phyloP scores from a whole-genome alignment of 2,113 vertebrate genomes.

The Amphiprion percula region DNA sequence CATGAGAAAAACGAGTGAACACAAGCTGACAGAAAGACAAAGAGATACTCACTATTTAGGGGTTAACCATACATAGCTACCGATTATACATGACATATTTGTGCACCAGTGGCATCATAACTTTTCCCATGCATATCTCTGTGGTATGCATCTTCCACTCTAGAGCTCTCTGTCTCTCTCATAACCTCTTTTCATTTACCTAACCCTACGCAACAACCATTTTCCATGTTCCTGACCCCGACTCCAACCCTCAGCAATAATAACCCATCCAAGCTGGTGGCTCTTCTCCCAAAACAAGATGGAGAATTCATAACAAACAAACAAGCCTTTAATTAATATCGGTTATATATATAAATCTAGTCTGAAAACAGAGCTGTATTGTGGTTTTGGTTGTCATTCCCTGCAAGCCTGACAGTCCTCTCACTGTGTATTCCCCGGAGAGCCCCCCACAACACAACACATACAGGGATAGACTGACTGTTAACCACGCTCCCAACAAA shows the following conservation, averaged over 20 bases:
- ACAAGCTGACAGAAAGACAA: conserved; percentile 24
- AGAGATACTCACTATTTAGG: conserved; percentile 8
- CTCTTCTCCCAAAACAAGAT: conserved; percentile 44
- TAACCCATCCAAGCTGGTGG: conserved; percentile 17
- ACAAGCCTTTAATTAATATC: conserved; percentile 75
- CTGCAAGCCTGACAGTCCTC: conserved; percentile 57
- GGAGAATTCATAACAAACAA: conserved; percentile 68
- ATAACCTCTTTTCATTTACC: conserved; percentile 66
- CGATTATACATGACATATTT: conserved; percentile 40
- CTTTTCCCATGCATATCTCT: conserved; percentile 55
- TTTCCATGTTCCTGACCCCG: conserved; percentile 60
- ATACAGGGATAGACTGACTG: conserved; percentile 54
- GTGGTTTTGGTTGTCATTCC: conserved; percentile 72
- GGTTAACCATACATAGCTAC: conserved; percentile 46
- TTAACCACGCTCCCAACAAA: conserved; percentile 59
- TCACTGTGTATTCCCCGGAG: conserved; percentile 56
- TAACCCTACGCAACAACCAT: conserved; percentile 60
- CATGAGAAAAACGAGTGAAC: conserved; percentile 13
- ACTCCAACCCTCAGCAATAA: conserved; percentile 57
- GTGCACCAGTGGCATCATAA: conserved; percentile 29
- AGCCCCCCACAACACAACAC: conserved; percentile 30
- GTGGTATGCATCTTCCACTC: conserved; percentile 23
- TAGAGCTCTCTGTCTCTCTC: conserved; percentile 45
- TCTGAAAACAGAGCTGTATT: conserved; percentile 64
- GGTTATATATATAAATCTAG: conserved; percentile 62